Base-by-base conservation (phyloP, 1,140 invertebrate genomes). In the Vanessa atalanta region DNA sequence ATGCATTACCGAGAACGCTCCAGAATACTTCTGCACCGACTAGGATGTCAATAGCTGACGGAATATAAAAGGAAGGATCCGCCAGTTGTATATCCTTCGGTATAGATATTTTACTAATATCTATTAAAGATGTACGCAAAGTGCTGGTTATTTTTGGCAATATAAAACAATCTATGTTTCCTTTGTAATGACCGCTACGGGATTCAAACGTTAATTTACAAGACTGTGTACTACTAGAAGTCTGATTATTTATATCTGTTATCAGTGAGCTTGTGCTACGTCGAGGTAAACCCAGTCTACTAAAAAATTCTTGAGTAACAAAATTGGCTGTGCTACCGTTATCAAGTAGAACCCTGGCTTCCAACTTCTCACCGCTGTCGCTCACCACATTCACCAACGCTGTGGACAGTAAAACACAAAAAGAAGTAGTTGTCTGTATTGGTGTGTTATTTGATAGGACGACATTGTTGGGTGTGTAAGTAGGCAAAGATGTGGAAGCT, bases 101-200 rank as follows among this genome's bases (percentile, higher is more conserved):
- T 60, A 73, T 53, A 67, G 50, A 53, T 16, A 75, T 71, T 53
- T 70, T 43, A 11, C 71, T 26, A 14, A 67, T 71, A 47, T 71
- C 37, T 16, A 75, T 71, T 7, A 37, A 51, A 26, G 68, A 70
- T 23, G 75, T 73, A 1, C 71, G 71, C 55, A 77, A 63, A 13
- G 20, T 26, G 16, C 76, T 75, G 4, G 84, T 82, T 16, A 86
- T 83, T 26, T 83, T 23, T 20, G 80, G 72, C 61, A 86, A 79
- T 65, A 83, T 72, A 60, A 70, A 47, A 77, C 81, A 84, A 48
- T 81, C 57, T 43, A 86, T 48, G 20, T 61, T 69, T 4, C 69
- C 13, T 43, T 14, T 77, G 68, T 79, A 83, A 20, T 70, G 72
- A 73, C 69, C n/a, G 16, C 47, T 75, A 43, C 16, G 71, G 26